These are phyloP conservation scores for Muscicapa striata DNA, from an alignment of 2,797 vertebrate genomes.

Conservation along the genomic window DNA sequence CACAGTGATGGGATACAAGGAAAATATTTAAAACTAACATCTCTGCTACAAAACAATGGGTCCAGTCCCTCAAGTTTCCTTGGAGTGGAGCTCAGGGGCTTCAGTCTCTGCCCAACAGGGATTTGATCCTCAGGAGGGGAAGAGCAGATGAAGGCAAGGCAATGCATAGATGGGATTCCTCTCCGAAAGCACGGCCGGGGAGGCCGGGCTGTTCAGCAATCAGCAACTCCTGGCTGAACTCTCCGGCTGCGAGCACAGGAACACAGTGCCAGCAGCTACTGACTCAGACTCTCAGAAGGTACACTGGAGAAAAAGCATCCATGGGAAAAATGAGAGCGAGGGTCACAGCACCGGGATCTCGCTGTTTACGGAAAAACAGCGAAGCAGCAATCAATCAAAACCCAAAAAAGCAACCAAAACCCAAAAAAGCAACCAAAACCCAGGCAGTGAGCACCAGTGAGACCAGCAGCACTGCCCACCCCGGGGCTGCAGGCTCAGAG, in stretches of 20 bases:
- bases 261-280: slow-evolving; percentile 48
- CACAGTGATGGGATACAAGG: accelerated
- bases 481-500: accelerated
- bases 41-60: background rate
- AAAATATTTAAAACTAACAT: background rate
- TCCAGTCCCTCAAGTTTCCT: background rate
- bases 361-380: background rate
- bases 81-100: background rate
- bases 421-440: background rate
- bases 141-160: background rate
- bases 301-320: slow-evolving; percentile 20
- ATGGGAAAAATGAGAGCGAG: background rate
- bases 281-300: slow-evolving; percentile 33
- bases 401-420: background rate
- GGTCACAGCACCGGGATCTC: accelerated
- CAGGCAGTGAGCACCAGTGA: accelerated
- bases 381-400: background rate
- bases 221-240: slow-evolving; percentile 66
- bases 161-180: background rate
- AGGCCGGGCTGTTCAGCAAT: slow-evolving; percentile 21
- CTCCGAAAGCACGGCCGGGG: background rate
- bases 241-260: slow-evolving; percentile 35
- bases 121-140: background rate
- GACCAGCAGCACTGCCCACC: background rate
- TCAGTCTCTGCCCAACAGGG: background rate